Conservation (phyloP, 2,888 invertebrate species). For the Mamestra brassicae region DNA sequence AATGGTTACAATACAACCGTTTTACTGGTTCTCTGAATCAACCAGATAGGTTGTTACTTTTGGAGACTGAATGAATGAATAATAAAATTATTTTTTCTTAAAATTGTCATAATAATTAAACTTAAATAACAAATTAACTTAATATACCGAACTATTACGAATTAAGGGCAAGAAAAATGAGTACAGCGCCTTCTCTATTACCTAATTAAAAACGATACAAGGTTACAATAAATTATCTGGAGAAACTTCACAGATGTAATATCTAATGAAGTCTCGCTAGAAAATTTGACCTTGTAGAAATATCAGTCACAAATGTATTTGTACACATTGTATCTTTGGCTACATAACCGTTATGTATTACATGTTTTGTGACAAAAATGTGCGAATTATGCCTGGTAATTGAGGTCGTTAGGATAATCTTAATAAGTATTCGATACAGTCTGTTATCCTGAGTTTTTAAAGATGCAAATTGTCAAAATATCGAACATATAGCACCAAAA, state of each 20-base stretch:
- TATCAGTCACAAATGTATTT: slow-evolving; percentile 61
- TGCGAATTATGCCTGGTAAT: not conserved
- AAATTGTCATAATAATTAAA: not conserved
- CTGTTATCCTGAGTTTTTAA: not conserved
- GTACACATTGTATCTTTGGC: slow-evolving; percentile 63
- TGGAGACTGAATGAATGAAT: not conserved
- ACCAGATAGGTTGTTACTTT: slow-evolving; percentile 12
- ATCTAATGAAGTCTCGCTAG: slow-evolving; percentile 7
- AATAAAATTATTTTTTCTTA: slow-evolving; percentile 1
- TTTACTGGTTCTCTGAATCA: not conserved
- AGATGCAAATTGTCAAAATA: not conserved
- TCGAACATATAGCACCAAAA: not conserved
- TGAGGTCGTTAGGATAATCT: not conserved
- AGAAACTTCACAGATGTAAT: slow-evolving; percentile 6
- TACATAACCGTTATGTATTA: slow-evolving; percentile 40
- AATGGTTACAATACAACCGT: not conserved
- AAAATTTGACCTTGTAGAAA: slow-evolving; percentile 29
- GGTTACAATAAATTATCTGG: not conserved
- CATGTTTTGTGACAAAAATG: slow-evolving; percentile 9
- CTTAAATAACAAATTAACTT: slow-evolving; percentile 34
- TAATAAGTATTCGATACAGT: not conserved
- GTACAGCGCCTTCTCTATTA: slow-evolving; percentile 42
- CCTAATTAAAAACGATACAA: slow-evolving; percentile 37
- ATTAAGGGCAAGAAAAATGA: slow-evolving; percentile 58
- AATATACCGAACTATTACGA: slow-evolving; percentile 14